These are phyloP conservation scores for Actenoides hombroni DNA, from an alignment of 2,113 vertebrate species.

Conservation along the genomic window DNA sequence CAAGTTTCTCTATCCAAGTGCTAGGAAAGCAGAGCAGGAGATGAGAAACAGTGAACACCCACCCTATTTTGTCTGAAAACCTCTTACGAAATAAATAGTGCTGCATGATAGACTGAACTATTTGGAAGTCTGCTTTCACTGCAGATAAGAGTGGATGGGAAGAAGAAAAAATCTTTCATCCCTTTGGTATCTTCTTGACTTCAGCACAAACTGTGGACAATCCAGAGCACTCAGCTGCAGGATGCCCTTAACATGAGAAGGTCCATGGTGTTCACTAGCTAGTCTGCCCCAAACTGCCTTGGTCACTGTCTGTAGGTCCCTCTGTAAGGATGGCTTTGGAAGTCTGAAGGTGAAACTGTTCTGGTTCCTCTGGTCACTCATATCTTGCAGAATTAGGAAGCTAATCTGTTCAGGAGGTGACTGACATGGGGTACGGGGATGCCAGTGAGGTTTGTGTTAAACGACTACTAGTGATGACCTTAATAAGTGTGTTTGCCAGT, in stretches of 20 bases:
- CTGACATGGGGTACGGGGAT: neutral
- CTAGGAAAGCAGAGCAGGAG: neutral
- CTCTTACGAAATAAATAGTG: neutral
- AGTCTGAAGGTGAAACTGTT: neutral
- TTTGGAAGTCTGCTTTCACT: neutral
- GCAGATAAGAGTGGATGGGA: neutral
- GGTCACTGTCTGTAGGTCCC: too few species aligned
- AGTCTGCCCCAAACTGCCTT: neutral
- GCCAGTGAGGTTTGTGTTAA: neutral
- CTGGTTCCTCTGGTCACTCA: accelerated
- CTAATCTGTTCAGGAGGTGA: neutral
- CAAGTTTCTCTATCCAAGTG: neutral
- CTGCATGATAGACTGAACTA: neutral
- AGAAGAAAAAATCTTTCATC: neutral
- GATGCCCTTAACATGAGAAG: neutral
- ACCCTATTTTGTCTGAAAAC: neutral
- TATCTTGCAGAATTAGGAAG: neutral
- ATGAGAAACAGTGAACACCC: neutral
- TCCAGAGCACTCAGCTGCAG: neutral
- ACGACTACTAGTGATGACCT: too few species aligned
- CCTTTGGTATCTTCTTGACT: neutral
- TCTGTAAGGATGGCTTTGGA: neutral
- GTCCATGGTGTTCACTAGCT: neutral
- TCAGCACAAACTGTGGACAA: neutral
- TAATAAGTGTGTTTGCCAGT: neutral